Base-by-base conservation (phyloP, 2,888 invertebrate genomes). In the Sinelater perroti region DNA sequence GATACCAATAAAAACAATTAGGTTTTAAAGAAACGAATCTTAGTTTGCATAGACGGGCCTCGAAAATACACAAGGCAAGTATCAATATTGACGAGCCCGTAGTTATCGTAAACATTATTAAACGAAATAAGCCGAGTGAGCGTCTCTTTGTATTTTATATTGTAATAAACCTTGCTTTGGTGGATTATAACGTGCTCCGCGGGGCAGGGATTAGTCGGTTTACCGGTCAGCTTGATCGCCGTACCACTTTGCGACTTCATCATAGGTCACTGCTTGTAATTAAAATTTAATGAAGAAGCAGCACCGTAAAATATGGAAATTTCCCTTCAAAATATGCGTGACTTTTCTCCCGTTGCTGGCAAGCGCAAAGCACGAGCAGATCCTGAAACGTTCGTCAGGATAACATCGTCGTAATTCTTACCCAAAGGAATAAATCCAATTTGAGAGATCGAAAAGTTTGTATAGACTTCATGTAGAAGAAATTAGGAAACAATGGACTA, bases 401-500 rank as follows among this genome's bases (percentile, higher is more conserved):
- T 58, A 61, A 58, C 56, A 59, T 60, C 58, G 60, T 58, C 46
- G 58, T 64, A 64, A 64, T 64, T 62, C 26, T 56, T 56, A 63
- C 67, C 67, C 66, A 56, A 59, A 67, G 67, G 67, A 65, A 66
- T 67, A 66, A 64, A 69, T 68, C 61, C 69, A 67, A 68, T 69
- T 66, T 64, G 65, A 55, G 58, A 63, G 57, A 67, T 67, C 65
- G 61, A 64, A 66, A 69, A 69, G 62, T 68, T 67, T 67, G 65
- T 67, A 65, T 67, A 65, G 63, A 66, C 65, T 67, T 60, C 57
- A 63, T 61, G 57, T 56, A 60, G 63, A 61, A 63, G 67, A 68
- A 71, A 70, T 69, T 70, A 71, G 68, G 69, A 69, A 70, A 70
- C 67, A 69, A 68, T 69, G 69, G 65, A 53, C 55, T 62, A 62